These are phyloP conservation scores for Achroia grisella DNA, from an alignment of 1,140 invertebrate species.

Conservation along the genomic window DNA sequence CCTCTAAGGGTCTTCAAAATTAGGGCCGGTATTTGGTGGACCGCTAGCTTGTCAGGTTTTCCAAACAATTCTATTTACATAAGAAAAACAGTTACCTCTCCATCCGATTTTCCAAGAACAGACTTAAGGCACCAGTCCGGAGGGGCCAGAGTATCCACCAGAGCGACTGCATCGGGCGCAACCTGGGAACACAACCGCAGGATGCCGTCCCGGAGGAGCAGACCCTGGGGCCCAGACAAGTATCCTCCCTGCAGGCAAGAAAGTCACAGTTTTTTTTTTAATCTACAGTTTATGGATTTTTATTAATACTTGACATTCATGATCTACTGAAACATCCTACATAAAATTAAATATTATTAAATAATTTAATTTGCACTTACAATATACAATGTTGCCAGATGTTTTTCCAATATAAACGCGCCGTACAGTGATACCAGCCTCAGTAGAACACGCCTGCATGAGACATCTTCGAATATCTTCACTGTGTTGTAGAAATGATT, in stretches of 20 bases:
- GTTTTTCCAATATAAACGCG: constrained; percentile 80
- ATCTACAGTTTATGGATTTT: no score
- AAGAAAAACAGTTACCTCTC: constrained; percentile 73
- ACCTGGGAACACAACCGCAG: constrained; percentile 77
- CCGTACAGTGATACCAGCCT: constrained; percentile 81
- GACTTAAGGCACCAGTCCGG: constrained; percentile 91
- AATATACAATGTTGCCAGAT: constrained; percentile 80
- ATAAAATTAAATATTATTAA: no score
- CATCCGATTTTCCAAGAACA: constrained; percentile 85
- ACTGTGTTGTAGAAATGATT: constrained; percentile 75
- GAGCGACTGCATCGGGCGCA: constrained; percentile 80
- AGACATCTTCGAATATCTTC: constrained; percentile 52
- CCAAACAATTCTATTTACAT: neutral
- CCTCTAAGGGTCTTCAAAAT: no score
- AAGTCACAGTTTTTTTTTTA: neutral
- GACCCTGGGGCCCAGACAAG: constrained; percentile 53
- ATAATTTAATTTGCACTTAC: constrained; percentile 29
- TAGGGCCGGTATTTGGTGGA: neutral
- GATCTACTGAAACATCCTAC: no score
- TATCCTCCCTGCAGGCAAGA: constrained; percentile 61
- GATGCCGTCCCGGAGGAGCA: constrained; percentile 74
- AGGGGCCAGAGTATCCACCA: constrained; percentile 91
- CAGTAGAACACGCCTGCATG: constrained; percentile 72
- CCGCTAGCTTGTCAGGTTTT: neutral
- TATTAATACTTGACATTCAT: no score